Evolutionary conservation across 2,888 invertebrate genomes (phyloP).

Genomic region (Clusia tigrina): DNA sequence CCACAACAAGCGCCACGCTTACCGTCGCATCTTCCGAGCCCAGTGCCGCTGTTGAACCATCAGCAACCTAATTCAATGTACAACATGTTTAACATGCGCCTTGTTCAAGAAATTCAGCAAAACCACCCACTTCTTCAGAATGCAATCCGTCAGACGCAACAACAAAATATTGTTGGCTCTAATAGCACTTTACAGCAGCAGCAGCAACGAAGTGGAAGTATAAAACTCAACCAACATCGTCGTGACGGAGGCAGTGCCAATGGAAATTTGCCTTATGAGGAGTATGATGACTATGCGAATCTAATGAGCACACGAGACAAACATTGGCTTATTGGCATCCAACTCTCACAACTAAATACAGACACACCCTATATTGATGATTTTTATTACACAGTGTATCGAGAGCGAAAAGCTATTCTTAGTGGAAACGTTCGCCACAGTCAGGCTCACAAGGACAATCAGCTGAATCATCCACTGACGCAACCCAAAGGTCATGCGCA

Average conservation of each 20-base stretch:
- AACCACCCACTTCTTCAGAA: conserved; percentile 63
- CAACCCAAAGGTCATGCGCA: conserved; percentile 65
- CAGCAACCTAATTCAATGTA: conserved; percentile 50
- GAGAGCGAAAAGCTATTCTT: conserved; percentile 71
- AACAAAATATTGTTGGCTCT: conserved; percentile 44
- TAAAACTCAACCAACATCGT: conserved; percentile 45
- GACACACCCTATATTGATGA: conserved; percentile 97
- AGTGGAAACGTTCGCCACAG: conserved; percentile 69
- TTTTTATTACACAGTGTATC: conserved; percentile 91
- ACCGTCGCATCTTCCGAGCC: conserved; percentile 56
- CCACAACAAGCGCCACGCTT: conserved; percentile 59
- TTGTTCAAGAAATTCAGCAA: conserved; percentile 64
- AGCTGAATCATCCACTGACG: conserved; percentile 71
- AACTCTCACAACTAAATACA: conserved; percentile 90
- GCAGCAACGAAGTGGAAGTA: conserved; percentile 36
- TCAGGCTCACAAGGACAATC: conserved; percentile 72
- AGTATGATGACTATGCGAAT: conserved; percentile 84
- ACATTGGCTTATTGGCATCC: conserved; percentile 96
- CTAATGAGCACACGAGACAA: conserved; percentile 94
- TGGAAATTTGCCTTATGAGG: conserved; percentile 62
- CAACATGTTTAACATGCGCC: conserved; percentile 63
- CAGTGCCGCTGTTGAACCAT: conserved; percentile 40
- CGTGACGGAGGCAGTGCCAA: conserved; percentile 58
- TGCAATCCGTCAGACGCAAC: conserved; percentile 45
- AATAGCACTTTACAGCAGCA: conserved; percentile 42